These are phyloP conservation scores for Hoplostethus atlanticus DNA, from an alignment of 2,797 vertebrate genomes.

Conservation along the genomic window DNA sequence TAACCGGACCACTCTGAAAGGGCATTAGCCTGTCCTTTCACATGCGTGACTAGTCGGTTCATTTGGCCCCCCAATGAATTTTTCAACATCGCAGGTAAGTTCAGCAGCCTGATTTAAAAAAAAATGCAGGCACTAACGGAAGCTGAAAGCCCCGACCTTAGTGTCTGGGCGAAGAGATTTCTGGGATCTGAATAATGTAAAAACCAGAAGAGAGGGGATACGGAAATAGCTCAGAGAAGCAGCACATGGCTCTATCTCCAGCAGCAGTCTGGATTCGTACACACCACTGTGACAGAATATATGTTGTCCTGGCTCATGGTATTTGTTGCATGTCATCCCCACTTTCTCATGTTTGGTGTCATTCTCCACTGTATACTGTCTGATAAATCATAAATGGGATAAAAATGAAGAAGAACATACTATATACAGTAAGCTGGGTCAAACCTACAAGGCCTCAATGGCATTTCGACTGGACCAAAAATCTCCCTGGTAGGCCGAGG, in stretches of 20 bases:
- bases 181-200: conserved; percentile 72
- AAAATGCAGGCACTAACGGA: conserved; percentile 56
- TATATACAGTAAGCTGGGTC: not conserved
- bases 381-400: conserved; percentile 1
- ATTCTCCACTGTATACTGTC: not conserved
- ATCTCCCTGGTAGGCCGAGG: conserved; percentile 54
- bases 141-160: conserved; percentile 51
- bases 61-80: conserved; percentile 55
- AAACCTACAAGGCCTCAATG: conserved; percentile 13
- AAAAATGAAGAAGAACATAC: not conserved
- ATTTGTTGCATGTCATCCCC: not conserved
- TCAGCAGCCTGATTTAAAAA: conserved; percentile 38
- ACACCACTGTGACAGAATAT: not conserved
- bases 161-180: conserved; percentile 51
- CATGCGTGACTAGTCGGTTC: conserved; percentile 63
- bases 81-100: conserved; percentile 69
- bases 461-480: conserved; percentile 35
- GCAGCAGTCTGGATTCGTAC: not conserved
- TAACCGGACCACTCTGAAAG: conserved; percentile 35
- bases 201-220: conserved; percentile 49
- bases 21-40: conserved; percentile 48
- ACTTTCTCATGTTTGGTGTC: too few relatives aligned
- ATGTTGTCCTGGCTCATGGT: not conserved
- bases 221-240: conserved; percentile 55
- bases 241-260: conserved; percentile 27